Evolutionary conservation across 1,140 invertebrate species (phyloP), one percentile per base, ranked within the genome.

Genomic region (Panulirus ornatus): DNA sequence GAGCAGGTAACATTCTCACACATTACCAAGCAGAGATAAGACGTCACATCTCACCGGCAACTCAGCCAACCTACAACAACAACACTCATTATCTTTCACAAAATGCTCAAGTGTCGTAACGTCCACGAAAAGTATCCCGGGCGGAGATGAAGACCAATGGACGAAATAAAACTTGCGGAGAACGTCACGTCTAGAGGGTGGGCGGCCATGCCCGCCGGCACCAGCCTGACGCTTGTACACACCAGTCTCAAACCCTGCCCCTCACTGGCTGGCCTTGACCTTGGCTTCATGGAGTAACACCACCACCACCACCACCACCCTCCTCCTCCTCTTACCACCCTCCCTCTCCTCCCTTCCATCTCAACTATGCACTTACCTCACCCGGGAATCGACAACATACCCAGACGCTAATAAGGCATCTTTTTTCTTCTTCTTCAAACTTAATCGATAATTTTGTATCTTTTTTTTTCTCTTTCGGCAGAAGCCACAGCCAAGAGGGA

Each of bases 271-370:
- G 58, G 58, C 58, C 58, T 27, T 66, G 58, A 66, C 58, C 58
- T 66, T 66, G 58, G 58, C n/a, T 66, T 66, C n/a, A 66, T 22
- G 44, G 44, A n/a, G 0, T 3, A 71, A 1, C 36, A 71, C n/a
- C 36, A 71, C 70, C 14, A 71, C 66, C 36, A 71, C 19, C 36
- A 71, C 66, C n/a, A 71, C 19, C 66, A 71, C 66, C 66, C 19
- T 27, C 58, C 19, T 27, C 58, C 19, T 27, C 58, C 27, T 9
- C 5, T n/a, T 27, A 27, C 27, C 70, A 14, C 27, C 2, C 16
- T 14, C 70, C 70, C 27, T n/a, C 2, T 14, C n/a, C 16, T 34
- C 19, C 70, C 27, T 36, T 63, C 1, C 58, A 2, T 27, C 58
- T 14, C 22, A 22, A 58, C 51, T 63, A 2, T 27, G 27, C 8